These are phyloP conservation scores for Eurystomus glaucurus DNA, from an alignment of 2,797 vertebrate species.

Conservation along the genomic window DNA sequence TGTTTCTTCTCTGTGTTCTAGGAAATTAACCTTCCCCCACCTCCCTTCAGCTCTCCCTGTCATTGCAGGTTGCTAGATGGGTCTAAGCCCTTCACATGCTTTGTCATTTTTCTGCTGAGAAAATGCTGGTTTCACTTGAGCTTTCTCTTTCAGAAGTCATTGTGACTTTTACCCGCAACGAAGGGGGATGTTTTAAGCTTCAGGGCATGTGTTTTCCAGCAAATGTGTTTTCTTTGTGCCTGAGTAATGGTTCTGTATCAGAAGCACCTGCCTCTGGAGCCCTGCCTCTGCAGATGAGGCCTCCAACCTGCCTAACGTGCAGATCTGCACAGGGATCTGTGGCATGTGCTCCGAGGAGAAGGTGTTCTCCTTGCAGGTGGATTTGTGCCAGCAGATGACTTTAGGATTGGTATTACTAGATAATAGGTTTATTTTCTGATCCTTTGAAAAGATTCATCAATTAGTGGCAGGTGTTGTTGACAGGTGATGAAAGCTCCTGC, in stretches of 20 bases:
- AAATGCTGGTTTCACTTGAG: background rate
- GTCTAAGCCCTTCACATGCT: background rate
- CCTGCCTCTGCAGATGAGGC: background rate
- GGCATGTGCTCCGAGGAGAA: background rate
- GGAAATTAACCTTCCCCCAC: background rate
- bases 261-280: background rate
- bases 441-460: background rate
- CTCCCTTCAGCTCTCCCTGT: background rate
- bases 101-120: background rate
- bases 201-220: slow-evolving; percentile 16
- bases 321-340: background rate
- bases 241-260: background rate
- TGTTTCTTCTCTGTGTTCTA: slow-evolving; percentile 12
- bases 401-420: slow-evolving; percentile 32
- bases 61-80: background rate
- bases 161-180: background rate
- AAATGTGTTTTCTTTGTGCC: slow-evolving; percentile 26
- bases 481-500: background rate
- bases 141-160: background rate
- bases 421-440: slow-evolving; percentile 62
- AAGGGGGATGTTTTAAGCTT: background rate
- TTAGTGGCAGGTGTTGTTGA: background rate
- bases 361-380: slow-evolving; percentile 33
- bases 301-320: background rate
- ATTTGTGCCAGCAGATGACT: slow-evolving; percentile 41